phyloP scores from a whole-genome alignment of 2,797 vertebrate species.

The Gymnopithys bicolor region DNA sequence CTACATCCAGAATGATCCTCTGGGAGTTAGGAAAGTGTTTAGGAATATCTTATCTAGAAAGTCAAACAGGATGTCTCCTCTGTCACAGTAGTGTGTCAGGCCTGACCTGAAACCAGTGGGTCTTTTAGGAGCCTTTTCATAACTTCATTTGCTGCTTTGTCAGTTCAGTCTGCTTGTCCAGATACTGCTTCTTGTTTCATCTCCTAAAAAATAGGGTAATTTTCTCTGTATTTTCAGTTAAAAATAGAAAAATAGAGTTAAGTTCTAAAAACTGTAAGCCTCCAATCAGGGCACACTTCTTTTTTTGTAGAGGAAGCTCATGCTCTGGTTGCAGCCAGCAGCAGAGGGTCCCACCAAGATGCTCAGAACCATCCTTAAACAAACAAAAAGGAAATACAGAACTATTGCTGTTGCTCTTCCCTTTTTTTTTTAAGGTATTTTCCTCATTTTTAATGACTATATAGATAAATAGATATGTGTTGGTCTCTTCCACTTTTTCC shows the following conservation, averaged over 20 bases:
- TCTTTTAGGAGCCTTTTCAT: background rate
- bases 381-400: background rate
- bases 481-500: background rate
- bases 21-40: background rate
- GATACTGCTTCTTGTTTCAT: background rate
- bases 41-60: background rate
- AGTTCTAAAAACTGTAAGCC: background rate
- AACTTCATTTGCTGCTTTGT: background rate
- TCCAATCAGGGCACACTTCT: background rate
- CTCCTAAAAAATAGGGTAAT: background rate
- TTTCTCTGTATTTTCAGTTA: background rate
- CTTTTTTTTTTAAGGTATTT: background rate
- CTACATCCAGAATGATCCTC: background rate
- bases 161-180: background rate
- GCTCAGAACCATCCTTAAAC: background rate
- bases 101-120: background rate
- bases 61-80: background rate
- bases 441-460: background rate
- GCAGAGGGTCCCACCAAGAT: background rate
- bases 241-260: background rate
- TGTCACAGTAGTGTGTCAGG: background rate
- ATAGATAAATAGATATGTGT: rapidly evolving
- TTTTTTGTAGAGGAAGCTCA: background rate
- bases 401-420: background rate
- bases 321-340: background rate